These are phyloP conservation scores for Merodon equestris DNA, from an alignment of 2,888 invertebrate species.

Conservation along the genomic window DNA sequence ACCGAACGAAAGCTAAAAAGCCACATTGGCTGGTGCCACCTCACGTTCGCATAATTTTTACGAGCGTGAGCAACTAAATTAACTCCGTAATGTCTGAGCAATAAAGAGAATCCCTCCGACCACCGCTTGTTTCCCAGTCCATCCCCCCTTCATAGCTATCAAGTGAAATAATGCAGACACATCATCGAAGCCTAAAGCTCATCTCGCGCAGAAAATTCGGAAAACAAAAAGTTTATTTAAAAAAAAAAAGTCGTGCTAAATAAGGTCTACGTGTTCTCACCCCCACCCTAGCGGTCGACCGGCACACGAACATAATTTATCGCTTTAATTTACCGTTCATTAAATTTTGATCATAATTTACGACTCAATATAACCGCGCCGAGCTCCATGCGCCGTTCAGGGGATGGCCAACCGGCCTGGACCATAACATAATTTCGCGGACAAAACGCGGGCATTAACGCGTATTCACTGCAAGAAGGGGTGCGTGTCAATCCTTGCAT, in stretches of 20 bases:
- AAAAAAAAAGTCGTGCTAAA: constrained; percentile 29
- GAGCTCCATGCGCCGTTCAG: neutral
- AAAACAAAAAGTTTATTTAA: constrained; percentile 54
- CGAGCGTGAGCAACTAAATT: constrained; percentile 50
- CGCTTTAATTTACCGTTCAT: constrained; percentile 71
- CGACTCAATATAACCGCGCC: constrained; percentile 68
- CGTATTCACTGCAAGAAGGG: neutral
- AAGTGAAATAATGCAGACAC: constrained; percentile 16
- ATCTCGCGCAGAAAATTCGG: neutral
- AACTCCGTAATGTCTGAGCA: constrained; percentile 42
- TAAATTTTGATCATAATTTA: constrained; percentile 72
- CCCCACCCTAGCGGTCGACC: constrained; percentile 1
- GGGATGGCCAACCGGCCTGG: constrained; percentile 9
- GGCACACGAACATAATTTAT: constrained; percentile 69
- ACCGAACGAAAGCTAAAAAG: too few relatives aligned
- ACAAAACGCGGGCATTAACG: constrained; percentile 49
- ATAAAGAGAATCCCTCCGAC: constrained; percentile 19
- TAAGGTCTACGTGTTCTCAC: constrained; percentile 31
- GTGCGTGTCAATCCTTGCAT: constrained; percentile 45
- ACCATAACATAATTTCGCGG: constrained; percentile 39
- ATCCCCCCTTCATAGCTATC: neutral
- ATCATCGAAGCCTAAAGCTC: constrained; percentile 4
- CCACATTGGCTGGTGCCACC: constrained; percentile 1
- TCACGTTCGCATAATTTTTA: constrained; percentile 44
- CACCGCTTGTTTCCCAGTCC: neutral